Evolutionary conservation across 2,888 invertebrate species (phyloP).

Genomic region (Acleris holmiana): DNA sequence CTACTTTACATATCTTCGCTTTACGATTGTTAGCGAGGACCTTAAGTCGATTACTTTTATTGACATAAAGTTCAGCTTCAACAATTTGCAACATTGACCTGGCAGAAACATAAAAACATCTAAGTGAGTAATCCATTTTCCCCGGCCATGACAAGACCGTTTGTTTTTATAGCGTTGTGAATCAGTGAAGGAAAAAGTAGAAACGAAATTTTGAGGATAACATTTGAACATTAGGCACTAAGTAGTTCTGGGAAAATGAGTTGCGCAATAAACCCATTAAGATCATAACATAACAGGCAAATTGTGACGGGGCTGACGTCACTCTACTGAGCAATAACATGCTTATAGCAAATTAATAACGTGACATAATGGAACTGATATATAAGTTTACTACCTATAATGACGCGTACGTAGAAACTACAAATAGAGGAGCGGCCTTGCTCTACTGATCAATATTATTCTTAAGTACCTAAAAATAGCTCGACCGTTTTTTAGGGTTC

Average conservation of each 20-base stretch:
- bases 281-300: not conserved
- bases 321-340: constrained; percentile 12
- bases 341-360: not conserved
- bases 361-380: not conserved
- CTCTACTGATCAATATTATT: constrained; percentile 3
- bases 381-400: too few relatives aligned
- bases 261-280: constrained; percentile 9
- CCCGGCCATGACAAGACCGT: constrained; percentile 18
- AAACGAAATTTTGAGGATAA: constrained; percentile 14
- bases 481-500: too few relatives aligned
- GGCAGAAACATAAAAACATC: constrained; percentile 9
- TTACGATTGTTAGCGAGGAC: not conserved
- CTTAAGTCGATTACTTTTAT: not conserved
- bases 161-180: constrained; percentile 10
- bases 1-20: not conserved
- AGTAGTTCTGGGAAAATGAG: constrained; percentile 5
- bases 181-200: constrained; percentile 5
- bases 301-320: constrained; percentile 9
- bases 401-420: too few relatives aligned
- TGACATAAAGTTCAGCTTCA: constrained; percentile 12
- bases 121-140: constrained; percentile 8
- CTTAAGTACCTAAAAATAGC: too few relatives aligned
- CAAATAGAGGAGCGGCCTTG: not conserved
- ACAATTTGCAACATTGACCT: constrained; percentile 30
- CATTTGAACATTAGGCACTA: not conserved